These are phyloP conservation scores for Sebastiscus tertius DNA, from an alignment of 2,797 vertebrate species.

Conservation along the genomic window DNA sequence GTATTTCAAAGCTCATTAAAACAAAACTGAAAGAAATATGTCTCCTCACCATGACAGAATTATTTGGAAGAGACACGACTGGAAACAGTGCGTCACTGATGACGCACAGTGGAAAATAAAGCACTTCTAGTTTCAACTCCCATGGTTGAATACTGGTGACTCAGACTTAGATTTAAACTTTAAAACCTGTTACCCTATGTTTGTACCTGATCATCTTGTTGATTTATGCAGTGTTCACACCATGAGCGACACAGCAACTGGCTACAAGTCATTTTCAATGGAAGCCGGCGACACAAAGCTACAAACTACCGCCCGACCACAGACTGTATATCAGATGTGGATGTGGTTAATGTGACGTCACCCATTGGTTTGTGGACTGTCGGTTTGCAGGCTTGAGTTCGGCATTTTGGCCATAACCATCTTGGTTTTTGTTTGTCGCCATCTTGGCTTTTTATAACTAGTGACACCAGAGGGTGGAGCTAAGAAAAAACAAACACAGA, in stretches of 20 bases:
- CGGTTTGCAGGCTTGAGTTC: too few species aligned
- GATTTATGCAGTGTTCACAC: background rate
- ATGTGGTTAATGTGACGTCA: too few species aligned
- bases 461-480: rapidly evolving
- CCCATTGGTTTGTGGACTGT: too few species aligned
- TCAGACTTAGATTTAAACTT: background rate
- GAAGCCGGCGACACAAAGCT: too few species aligned
- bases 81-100: background rate
- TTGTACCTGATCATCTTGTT: background rate
- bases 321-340: too few species aligned
- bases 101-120: background rate
- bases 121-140: background rate
- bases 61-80: background rate
- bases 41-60: conserved; percentile 4
- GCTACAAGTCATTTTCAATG: too few species aligned
- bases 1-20: conserved; percentile 37
- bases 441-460: too few species aligned
- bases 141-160: background rate
- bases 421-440: too few species aligned
- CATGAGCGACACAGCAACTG: too few species aligned
- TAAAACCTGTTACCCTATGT: background rate
- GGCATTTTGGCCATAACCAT: too few species aligned
- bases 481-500: too few species aligned
- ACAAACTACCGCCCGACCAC: too few species aligned
- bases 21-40: conserved; percentile 1